Percentiles rank a stretch among this genome's conserved stretches.
phyloP scores from a whole-genome alignment of 1,140 invertebrate species.

The Drosophila sproati region DNA sequence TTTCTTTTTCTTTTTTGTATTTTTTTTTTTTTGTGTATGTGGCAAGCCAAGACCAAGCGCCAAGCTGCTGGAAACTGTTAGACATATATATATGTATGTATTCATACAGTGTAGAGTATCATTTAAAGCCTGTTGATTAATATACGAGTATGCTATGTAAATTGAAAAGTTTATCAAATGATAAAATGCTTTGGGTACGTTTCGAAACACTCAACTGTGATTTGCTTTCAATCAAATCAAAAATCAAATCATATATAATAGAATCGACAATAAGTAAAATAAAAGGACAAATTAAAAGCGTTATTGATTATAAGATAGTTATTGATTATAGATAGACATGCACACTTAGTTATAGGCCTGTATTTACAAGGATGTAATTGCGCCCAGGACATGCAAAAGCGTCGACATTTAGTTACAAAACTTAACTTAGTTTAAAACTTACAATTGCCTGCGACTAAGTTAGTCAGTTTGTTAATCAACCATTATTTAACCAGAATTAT shows the following conservation, averaged over 20 bases:
- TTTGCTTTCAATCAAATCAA: constrained; percentile 59
- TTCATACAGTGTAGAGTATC: constrained; percentile 16
- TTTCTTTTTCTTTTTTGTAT: background rate
- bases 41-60: constrained; percentile 68
- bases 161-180: constrained; percentile 50
- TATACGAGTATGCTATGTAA: constrained; percentile 35
- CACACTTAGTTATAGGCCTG: constrained; percentile 20
- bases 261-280: constrained; percentile 24
- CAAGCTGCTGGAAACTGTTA: constrained; percentile 67
- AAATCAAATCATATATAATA: constrained; percentile 43
- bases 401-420: constrained; percentile 36
- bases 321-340: constrained; percentile 24
- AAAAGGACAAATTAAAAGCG: constrained; percentile 8
- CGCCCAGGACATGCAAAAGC: constrained; percentile 44
- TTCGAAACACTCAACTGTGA: constrained; percentile 77
- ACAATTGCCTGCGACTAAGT: constrained; percentile 73
- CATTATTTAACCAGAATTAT: background rate
- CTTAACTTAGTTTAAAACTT: constrained; percentile 57
- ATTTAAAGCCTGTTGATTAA: constrained; percentile 45
- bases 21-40: constrained; percentile 21
- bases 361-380: constrained; percentile 11
- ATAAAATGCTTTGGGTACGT: constrained; percentile 43
- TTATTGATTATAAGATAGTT: constrained; percentile 5
- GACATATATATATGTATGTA: constrained; percentile 38
- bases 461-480: constrained; percentile 36